A percentile compares a stretch with the other conserved stretches of the same genome.
phyloP scores from a whole-genome alignment of 2,797 vertebrate genomes.

The Chloroceryle inda region DNA sequence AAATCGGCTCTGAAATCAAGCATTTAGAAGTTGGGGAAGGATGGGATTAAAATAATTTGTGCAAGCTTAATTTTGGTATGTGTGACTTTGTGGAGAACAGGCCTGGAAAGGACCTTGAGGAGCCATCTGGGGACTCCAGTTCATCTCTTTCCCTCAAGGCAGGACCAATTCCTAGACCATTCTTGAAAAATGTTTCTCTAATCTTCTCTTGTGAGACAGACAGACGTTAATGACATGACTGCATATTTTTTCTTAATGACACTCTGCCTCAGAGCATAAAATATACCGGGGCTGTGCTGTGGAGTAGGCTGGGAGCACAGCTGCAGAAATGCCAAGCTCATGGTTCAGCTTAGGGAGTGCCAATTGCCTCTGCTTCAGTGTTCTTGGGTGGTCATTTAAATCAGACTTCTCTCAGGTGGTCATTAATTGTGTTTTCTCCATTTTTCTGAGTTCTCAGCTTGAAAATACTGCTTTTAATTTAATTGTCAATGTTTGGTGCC shows the following conservation, averaged over 20 bases:
- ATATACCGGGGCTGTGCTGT: not conserved
- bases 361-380: not conserved
- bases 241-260: not conserved
- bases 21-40: not conserved
- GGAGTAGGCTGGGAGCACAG: not conserved
- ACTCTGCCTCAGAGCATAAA: constrained; percentile 5
- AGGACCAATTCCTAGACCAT: not conserved
- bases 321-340: not conserved
- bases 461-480: not conserved
- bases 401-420: not conserved
- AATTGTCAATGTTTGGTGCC: not conserved
- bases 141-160: not conserved
- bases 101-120: not conserved
- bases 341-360: not conserved
- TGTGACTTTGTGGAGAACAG: not conserved
- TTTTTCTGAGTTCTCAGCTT: not conserved
- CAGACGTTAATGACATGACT: not conserved
- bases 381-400: not conserved
- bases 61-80: not conserved
- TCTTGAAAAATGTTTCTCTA: constrained; percentile 5
- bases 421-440: not conserved
- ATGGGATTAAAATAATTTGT: not conserved
- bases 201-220: not conserved
- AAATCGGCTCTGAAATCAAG: not conserved
- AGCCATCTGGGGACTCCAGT: not conserved